Percentiles rank a stretch among this genome's conserved stretches.
phyloP scores from a whole-genome alignment of 1,140 invertebrate species.

The Lasaia peninsularis region DNA sequence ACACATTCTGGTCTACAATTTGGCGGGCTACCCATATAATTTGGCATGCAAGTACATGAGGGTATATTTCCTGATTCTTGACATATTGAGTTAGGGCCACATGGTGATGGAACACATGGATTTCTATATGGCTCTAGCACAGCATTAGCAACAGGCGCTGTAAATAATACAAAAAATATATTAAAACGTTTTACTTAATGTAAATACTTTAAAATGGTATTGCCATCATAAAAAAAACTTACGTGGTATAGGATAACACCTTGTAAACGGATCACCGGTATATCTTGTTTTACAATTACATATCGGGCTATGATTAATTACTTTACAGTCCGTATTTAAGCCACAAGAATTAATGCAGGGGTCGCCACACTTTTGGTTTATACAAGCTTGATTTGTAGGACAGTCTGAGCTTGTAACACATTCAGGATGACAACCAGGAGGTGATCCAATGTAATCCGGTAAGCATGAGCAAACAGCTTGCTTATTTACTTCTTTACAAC shows the following conservation, averaged over 20 bases:
- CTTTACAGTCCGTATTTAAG: slow-evolving; percentile 80
- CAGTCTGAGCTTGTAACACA: slow-evolving; percentile 83
- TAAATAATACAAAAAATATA: slow-evolving; percentile 31
- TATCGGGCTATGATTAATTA: slow-evolving; percentile 84
- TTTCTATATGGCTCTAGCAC: slow-evolving; percentile 78
- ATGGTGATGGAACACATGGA: slow-evolving; percentile 86
- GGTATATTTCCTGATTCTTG: slow-evolving; percentile 79
- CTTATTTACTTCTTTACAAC: slow-evolving; percentile 79
- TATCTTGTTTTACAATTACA: slow-evolving; percentile 83
- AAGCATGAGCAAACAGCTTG: slow-evolving; percentile 82
- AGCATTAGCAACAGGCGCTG: slow-evolving; percentile 58
- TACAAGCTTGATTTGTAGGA: slow-evolving; percentile 80
- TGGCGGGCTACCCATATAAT: slow-evolving; percentile 84
- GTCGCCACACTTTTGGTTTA: slow-evolving; percentile 82
- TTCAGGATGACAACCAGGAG: slow-evolving; percentile 81
- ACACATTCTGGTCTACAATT: slow-evolving; percentile 86
- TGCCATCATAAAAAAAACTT: slow-evolving; percentile 44
- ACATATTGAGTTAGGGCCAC: slow-evolving; percentile 84
- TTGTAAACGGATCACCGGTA: slow-evolving; percentile 86
- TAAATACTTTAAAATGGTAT: neutral
- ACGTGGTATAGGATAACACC: slow-evolving; percentile 79
- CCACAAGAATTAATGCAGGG: slow-evolving; percentile 84
- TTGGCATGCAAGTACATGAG: slow-evolving; percentile 82
- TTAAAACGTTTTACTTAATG: neutral
- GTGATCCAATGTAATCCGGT: slow-evolving; percentile 79